Percentiles rank a stretch among this genome's conserved stretches.
Evolutionary conservation across 2,113 vertebrate genomes (phyloP).

Genomic region (Epinephelus lanceolatus): DNA sequence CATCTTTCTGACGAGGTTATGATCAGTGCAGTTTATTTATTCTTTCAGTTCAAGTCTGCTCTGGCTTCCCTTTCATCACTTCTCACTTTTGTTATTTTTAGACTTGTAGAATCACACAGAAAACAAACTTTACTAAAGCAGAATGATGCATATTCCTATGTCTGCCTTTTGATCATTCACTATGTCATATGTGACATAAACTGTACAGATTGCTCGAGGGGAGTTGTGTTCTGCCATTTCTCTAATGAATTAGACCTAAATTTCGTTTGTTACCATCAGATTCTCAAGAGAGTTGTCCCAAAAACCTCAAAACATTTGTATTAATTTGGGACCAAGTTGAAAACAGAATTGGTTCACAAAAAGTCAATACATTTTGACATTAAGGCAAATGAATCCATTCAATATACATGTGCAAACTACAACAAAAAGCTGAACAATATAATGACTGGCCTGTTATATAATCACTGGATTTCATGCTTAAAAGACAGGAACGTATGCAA

Average conservation of each 20-base stretch:
- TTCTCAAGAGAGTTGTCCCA: slow-evolving; percentile 9
- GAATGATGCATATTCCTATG: background rate
- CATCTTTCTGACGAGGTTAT: slow-evolving; percentile 1
- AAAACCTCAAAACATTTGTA: slow-evolving; percentile 46
- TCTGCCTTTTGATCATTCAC: background rate
- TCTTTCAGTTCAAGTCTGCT: background rate
- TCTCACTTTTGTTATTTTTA: background rate
- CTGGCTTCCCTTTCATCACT: background rate
- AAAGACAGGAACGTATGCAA: background rate
- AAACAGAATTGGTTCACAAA: slow-evolving; percentile 23
- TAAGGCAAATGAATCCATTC: slow-evolving; percentile 7
- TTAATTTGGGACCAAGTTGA: background rate
- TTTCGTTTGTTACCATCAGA: background rate
- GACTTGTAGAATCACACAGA: background rate
- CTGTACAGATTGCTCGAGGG: background rate
- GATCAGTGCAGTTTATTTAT: slow-evolving; percentile 8
- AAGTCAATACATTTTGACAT: slow-evolving; percentile 10
- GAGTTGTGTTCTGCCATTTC: background rate
- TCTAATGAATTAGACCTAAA: slow-evolving; percentile 7
- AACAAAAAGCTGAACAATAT: slow-evolving; percentile 2
- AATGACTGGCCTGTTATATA: background rate
- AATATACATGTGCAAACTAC: background rate
- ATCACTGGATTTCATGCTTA: slow-evolving; percentile 10
- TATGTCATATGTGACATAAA: background rate
- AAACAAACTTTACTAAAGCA: background rate